Evolutionary conservation across 2,113 vertebrate species (phyloP).

Genomic region (Crotalus helleri): DNA sequence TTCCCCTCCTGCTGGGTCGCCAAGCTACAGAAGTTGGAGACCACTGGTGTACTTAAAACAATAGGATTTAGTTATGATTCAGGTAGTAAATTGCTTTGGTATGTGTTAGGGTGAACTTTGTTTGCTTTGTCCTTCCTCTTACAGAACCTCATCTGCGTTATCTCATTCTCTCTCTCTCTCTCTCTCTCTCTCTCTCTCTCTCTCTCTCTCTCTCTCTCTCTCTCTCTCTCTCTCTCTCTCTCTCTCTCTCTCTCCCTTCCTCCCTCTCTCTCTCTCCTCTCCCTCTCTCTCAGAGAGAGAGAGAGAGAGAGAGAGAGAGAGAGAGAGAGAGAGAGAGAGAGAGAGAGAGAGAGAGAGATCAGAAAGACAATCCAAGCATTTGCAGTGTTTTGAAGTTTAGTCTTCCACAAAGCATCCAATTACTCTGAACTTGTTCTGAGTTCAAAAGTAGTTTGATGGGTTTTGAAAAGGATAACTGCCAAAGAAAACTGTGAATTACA

Average conservation of each 20-base stretch:
- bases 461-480: not conserved
- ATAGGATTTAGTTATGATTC: not conserved
- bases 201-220: too few relatives aligned
- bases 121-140: not conserved
- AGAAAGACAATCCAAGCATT: not conserved
- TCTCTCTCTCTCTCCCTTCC: rapidly evolving
- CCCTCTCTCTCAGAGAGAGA: too few relatives aligned
- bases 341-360: too few relatives aligned
- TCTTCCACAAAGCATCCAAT: not conserved
- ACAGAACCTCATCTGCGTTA: not conserved
- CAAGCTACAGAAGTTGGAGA: too few relatives aligned
- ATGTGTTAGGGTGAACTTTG: too few relatives aligned
- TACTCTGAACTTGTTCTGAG: not conserved
- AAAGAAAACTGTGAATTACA: not conserved
- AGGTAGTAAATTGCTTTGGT: not conserved
- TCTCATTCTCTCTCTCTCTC: rapidly evolving
- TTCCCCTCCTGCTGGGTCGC: too few relatives aligned
- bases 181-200: rapidly evolving
- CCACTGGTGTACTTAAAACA: not conserved
- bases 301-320: too few relatives aligned
- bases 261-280: too few relatives aligned
- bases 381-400: not conserved
- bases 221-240: too few relatives aligned
- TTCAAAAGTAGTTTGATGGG: not conserved
- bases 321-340: too few relatives aligned